phyloP scores from a whole-genome alignment of 2,113 vertebrate genomes.

The Sarotherodon lohbergeri region DNA sequence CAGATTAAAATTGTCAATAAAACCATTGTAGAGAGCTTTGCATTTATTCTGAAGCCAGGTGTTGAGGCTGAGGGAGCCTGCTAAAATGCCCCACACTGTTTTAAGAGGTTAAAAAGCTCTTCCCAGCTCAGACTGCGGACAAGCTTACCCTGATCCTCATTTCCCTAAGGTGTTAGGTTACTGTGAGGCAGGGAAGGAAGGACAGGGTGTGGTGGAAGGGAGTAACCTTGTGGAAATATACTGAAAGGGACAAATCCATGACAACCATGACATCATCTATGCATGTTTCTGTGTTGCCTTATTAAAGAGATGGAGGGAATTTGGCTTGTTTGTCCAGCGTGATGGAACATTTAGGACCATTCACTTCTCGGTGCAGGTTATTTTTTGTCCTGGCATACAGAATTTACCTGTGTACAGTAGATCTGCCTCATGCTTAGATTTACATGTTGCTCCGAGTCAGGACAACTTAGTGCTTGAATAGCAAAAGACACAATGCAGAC shows the following conservation, averaged over 20 bases:
- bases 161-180: not conserved
- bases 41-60: not conserved
- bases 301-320: not conserved
- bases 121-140: too few relatives aligned
- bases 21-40: not conserved
- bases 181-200: not conserved
- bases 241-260: not conserved
- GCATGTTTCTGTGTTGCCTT: not conserved
- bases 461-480: not conserved
- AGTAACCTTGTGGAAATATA: too few relatives aligned
- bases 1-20: not conserved
- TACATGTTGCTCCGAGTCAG: not conserved
- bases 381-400: not conserved
- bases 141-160: too few relatives aligned
- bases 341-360: not conserved
- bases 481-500: not conserved
- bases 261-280: not conserved
- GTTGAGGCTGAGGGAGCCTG: not conserved
- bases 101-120: too few relatives aligned
- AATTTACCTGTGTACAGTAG: not conserved
- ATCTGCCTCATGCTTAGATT: not conserved
- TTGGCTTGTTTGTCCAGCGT: not conserved
- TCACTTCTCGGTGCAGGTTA: not conserved
- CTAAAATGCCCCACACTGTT: too few relatives aligned
- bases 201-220: not conserved